A percentile compares a stretch with the other conserved stretches of the same genome.
phyloP scores from a whole-genome alignment of 2,113 vertebrate genomes.

The Archilochus colubris region DNA sequence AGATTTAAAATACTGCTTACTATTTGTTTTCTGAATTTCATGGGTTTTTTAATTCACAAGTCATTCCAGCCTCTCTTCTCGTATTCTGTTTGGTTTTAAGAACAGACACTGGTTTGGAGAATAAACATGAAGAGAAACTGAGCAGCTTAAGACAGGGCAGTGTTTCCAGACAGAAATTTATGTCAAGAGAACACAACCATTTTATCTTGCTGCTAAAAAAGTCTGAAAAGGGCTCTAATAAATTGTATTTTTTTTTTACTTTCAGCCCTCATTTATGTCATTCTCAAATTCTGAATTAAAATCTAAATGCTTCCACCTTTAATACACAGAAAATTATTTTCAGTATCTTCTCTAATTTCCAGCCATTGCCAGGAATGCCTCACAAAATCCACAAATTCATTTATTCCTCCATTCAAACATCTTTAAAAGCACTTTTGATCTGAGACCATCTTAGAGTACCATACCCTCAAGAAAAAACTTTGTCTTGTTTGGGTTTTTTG shows the following conservation, averaged over 20 bases:
- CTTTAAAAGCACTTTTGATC: not conserved
- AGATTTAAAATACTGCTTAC: accelerated
- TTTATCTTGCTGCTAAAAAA: not conserved
- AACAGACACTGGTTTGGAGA: not conserved
- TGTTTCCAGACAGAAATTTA: not conserved
- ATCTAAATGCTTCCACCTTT: not conserved
- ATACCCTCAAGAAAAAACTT: not conserved
- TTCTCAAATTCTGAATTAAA: not conserved
- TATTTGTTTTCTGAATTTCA: not conserved
- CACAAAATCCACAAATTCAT: not conserved
- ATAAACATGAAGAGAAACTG: not conserved
- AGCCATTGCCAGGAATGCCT: not conserved
- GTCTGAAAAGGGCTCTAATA: not conserved
- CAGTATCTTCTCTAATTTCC: not conserved
- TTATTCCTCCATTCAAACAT: not conserved
- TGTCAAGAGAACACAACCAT: not conserved
- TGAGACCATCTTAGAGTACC: not conserved
- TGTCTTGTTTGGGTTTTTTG: not conserved
- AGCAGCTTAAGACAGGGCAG: not conserved
- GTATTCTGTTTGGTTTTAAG: not conserved
- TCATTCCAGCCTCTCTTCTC: not conserved
- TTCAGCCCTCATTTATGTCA: not conserved
- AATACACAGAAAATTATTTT: not conserved
- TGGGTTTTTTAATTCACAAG: not conserved
- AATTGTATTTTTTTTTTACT: not conserved